A percentile compares a stretch with the other conserved stretches of the same genome.
Evolutionary conservation across 2,113 vertebrate species (phyloP).

Genomic region (Vicugna pacos): DNA sequence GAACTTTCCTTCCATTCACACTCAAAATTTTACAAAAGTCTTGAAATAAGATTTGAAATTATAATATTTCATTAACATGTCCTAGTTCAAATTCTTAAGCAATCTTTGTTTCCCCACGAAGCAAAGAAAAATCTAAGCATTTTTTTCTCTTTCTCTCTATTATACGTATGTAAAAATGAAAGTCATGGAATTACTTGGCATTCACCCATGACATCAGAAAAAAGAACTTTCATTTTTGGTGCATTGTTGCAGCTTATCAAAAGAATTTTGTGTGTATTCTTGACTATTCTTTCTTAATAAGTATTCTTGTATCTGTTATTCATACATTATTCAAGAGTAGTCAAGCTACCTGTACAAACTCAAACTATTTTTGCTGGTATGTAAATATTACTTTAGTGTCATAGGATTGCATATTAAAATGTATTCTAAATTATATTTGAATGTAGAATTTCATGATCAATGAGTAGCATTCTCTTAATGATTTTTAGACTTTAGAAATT

Average conservation of each 20-base stretch:
- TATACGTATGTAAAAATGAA: neutral
- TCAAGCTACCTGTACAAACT: neutral
- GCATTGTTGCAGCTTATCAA: neutral
- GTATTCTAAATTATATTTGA: constrained; percentile 44
- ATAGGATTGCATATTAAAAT: neutral
- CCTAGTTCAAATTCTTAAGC: neutral
- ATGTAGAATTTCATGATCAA: neutral
- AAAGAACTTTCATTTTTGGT: neutral
- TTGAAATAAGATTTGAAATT: constrained; percentile 17
- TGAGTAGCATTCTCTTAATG: neutral
- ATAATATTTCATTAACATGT: neutral
- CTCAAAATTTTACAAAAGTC: neutral
- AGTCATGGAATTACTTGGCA: neutral
- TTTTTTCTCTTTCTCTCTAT: neutral
- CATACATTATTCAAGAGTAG: neutral
- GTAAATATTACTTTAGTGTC: neutral
- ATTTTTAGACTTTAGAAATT: constrained; percentile 20
- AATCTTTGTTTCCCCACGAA: neutral
- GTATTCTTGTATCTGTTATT: neutral
- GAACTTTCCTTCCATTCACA: neutral
- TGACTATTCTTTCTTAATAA: constrained; percentile 28
- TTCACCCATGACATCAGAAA: neutral
- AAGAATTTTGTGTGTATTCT: neutral
- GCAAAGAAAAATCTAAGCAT: neutral
- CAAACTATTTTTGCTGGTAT: neutral